Percentiles rank a stretch among this genome's conserved stretches.
Evolutionary conservation across 2,888 invertebrate species (phyloP).

Genomic region (Papilio protenor): DNA sequence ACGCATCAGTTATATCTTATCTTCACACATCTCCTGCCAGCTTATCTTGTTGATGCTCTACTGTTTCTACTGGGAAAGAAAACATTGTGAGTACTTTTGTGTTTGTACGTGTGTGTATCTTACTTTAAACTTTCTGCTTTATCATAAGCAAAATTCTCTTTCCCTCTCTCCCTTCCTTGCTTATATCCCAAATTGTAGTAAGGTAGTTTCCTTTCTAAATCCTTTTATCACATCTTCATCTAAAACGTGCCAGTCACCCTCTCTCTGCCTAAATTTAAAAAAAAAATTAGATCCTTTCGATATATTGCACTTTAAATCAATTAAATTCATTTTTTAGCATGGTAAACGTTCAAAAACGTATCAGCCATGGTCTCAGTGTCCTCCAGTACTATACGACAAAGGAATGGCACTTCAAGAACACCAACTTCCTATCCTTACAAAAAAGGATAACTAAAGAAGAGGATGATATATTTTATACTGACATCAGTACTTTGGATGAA

Average conservation of each 20-base stretch:
- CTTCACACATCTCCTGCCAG: constrained; percentile 90
- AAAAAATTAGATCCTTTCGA: background rate
- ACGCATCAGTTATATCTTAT: constrained; percentile 87
- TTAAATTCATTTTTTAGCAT: constrained; percentile 72
- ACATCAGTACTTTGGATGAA: constrained; percentile 61
- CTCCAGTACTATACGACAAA: constrained; percentile 92
- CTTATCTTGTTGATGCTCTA: constrained; percentile 89
- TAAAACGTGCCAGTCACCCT: background rate
- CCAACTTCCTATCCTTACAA: constrained; percentile 83
- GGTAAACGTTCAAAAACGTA: constrained; percentile 86
- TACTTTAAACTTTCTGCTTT: background rate
- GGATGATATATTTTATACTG: constrained; percentile 85
- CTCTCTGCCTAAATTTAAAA: background rate
- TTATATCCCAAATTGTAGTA: background rate
- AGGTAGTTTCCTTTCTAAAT: background rate
- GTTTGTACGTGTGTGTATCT: background rate
- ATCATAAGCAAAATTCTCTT: background rate
- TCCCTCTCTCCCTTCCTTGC: background rate
- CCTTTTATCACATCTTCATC: background rate
- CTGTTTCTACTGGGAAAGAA: constrained; percentile 87
- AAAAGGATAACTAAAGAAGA: constrained; percentile 82
- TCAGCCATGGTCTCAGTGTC: constrained; percentile 86
- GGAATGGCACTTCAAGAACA: constrained; percentile 90
- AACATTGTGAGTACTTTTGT: constrained; percentile 87
- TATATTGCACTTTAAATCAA: background rate